Percentiles rank a stretch among this genome's conserved stretches.
Conservation (phyloP, 2,113 vertebrate species). For the Syngnathus scovelli region DNA sequence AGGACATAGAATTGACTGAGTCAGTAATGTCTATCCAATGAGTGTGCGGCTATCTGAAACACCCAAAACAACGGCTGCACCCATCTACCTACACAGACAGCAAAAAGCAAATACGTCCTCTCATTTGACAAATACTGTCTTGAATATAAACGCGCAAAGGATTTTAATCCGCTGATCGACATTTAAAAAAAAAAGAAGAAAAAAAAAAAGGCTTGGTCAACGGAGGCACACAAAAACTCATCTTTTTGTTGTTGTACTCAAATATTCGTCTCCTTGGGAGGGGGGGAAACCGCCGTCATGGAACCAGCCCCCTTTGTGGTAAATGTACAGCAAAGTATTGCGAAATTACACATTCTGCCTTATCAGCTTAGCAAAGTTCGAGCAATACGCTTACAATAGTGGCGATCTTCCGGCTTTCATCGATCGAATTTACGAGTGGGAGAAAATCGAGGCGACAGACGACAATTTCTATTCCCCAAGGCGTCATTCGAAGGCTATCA, state of each 20-base stretch:
- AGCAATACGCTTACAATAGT: constrained; percentile 1
- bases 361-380: neutral
- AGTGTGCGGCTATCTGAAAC: neutral
- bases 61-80: constrained; percentile 17
- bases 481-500: neutral
- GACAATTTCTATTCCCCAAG: neutral
- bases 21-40: neutral
- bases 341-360: neutral
- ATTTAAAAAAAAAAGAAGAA: neutral
- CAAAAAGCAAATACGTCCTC: neutral
- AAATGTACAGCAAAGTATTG: neutral
- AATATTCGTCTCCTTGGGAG: neutral
- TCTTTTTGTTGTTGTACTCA: neutral
- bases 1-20: constrained; percentile 6
- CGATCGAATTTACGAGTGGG: neutral
- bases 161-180: neutral
- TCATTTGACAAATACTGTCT: neutral
- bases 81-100: constrained; percentile 17
- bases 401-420: neutral
- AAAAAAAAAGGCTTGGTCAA: neutral
- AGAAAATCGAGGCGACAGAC: neutral
- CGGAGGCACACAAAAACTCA: neutral
- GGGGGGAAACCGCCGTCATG: neutral
- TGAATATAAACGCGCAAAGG: neutral
- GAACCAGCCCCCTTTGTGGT: neutral